Evolutionary conservation across 2,113 vertebrate species (phyloP).

Genomic region (Tragelaphus strepsiceros): DNA sequence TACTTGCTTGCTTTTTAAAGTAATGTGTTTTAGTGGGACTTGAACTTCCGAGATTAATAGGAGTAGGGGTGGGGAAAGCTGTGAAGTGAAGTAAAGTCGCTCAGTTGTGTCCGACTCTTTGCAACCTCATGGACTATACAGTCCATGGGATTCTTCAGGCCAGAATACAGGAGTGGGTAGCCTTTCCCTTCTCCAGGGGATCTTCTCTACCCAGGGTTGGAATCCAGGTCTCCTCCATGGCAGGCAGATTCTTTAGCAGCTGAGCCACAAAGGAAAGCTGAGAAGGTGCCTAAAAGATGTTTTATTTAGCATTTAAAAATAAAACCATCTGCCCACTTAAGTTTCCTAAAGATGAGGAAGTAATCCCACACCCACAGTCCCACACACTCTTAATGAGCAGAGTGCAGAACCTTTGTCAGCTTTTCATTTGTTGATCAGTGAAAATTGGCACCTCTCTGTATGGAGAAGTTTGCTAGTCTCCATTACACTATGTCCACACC

Average conservation of each 20-base stretch:
- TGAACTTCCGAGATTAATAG: background rate
- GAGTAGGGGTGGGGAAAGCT: background rate
- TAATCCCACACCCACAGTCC: background rate
- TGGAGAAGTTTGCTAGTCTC: background rate
- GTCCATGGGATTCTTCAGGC: background rate
- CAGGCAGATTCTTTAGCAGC: background rate
- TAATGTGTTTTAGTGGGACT: background rate
- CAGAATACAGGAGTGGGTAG: background rate
- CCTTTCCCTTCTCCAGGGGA: background rate
- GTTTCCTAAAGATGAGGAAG: background rate
- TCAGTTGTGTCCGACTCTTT: background rate
- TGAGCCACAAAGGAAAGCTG: background rate
- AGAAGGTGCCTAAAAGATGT: background rate
- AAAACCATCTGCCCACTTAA: background rate
- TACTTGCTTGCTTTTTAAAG: background rate
- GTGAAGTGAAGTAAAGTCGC: background rate
- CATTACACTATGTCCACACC: background rate
- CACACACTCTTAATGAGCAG: background rate
- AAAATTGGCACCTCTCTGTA: background rate
- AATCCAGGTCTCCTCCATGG: background rate
- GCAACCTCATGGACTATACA: background rate
- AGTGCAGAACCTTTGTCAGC: fast-evolving
- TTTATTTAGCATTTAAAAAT: background rate
- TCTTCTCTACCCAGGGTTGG: background rate
- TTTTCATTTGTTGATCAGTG: background rate